A percentile compares a stretch with the other conserved stretches of the same genome.
Evolutionary conservation across 2,888 invertebrate species (phyloP).

Genomic region (Sclerodermus sp.): DNA sequence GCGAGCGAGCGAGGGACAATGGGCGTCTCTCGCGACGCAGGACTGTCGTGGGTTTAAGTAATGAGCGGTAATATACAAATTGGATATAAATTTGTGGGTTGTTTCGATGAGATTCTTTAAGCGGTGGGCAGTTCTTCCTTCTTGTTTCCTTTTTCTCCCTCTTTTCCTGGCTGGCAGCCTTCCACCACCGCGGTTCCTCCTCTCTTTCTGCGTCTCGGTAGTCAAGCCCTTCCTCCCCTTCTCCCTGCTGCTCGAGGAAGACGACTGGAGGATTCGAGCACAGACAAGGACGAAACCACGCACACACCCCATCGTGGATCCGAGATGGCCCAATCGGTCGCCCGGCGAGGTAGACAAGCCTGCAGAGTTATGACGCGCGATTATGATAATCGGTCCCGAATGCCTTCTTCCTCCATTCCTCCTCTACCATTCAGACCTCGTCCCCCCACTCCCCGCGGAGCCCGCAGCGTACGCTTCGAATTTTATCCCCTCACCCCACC

Average conservation of each 20-base stretch:
- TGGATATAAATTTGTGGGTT: slow-evolving; percentile 44
- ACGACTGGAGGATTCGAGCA: too few species aligned
- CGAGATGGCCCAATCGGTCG: background rate
- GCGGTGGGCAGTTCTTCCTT: slow-evolving; percentile 30
- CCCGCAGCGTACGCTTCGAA: slow-evolving; percentile 10
- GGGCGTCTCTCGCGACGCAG: too few species aligned
- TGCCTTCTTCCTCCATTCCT: slow-evolving; percentile 29
- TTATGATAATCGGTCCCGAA: slow-evolving; percentile 49
- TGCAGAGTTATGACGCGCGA: slow-evolving; percentile 50
- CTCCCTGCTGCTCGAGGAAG: too few species aligned
- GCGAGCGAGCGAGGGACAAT: too few species aligned
- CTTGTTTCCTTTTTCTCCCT: background rate
- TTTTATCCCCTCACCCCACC: slow-evolving; percentile 1
- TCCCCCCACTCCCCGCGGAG: slow-evolving; percentile 1
- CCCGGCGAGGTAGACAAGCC: slow-evolving; percentile 39
- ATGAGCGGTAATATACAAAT: slow-evolving; percentile 43
- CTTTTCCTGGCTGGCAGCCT: background rate
- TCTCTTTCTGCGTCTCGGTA: too few species aligned
- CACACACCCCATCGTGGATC: too few species aligned
- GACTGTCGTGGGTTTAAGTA: too few species aligned
- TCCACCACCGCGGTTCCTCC: background rate
- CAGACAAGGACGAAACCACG: too few species aligned
- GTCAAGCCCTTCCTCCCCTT: background rate
- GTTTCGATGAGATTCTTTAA: slow-evolving; percentile 42
- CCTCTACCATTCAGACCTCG: slow-evolving; percentile 3